Evolutionary conservation across 2,888 invertebrate species (phyloP).

Genomic region (Drosophila melanosoma): DNA sequence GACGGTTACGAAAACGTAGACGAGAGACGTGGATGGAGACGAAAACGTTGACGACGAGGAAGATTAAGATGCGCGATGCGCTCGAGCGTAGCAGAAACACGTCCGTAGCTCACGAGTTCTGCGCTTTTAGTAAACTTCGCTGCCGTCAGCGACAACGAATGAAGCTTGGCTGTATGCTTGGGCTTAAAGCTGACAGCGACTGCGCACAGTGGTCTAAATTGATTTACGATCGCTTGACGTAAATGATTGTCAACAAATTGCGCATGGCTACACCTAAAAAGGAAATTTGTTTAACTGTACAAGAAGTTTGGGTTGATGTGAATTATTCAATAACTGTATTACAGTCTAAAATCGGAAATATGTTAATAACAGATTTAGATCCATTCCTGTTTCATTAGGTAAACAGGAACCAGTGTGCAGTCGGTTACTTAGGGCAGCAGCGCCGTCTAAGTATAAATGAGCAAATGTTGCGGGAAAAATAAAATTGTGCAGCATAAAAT

Average conservation of each 20-base stretch:
- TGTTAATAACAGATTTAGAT: neutral
- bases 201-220: constrained; percentile 38
- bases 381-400: neutral
- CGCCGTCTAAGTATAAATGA: constrained; percentile 12
- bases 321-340: neutral
- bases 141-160: constrained; percentile 57
- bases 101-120: constrained; percentile 83
- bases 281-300: neutral
- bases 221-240: neutral
- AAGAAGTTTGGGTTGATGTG: neutral
- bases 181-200: constrained; percentile 27
- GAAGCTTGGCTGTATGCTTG: constrained; percentile 61
- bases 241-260: neutral
- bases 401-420: constrained; percentile 24
- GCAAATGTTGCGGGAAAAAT: constrained; percentile 16
- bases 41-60: constrained; percentile 29
- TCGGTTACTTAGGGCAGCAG: constrained; percentile 8
- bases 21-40: constrained; percentile 3
- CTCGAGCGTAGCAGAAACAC: constrained; percentile 75
- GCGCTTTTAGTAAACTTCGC: constrained; percentile 81
- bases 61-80: constrained; percentile 56
- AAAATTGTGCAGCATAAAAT: constrained; percentile 15
- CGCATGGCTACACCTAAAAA: neutral
- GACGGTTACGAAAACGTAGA: constrained; percentile 30
- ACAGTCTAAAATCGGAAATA: neutral